phyloP scores from a whole-genome alignment of 2,113 vertebrate genomes.

The Talpa occidentalis region DNA sequence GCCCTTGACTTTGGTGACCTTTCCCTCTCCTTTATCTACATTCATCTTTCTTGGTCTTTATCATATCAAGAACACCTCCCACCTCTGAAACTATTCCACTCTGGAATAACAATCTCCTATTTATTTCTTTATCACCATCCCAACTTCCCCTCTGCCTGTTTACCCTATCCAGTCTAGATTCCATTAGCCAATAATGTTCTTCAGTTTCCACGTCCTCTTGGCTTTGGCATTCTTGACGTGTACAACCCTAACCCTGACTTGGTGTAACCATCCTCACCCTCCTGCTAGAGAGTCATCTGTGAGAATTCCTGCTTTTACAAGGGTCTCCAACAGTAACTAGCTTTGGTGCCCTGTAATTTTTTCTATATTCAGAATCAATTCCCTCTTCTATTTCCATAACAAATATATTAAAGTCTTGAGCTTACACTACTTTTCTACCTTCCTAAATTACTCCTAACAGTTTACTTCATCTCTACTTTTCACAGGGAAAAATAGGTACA shows the following conservation, averaged over 20 bases:
- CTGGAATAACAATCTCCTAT: neutral
- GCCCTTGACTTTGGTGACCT: neutral
- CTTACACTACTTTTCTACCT: neutral
- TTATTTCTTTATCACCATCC: neutral
- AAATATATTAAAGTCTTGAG: neutral
- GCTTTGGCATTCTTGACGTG: neutral
- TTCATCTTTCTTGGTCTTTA: neutral
- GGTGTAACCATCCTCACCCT: neutral
- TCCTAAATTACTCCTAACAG: neutral
- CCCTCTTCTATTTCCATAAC: neutral
- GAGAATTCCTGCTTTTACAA: neutral
- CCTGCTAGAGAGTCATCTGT: neutral
- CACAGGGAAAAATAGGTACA: neutral
- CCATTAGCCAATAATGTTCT: neutral
- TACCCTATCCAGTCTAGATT: neutral
- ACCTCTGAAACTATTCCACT: neutral
- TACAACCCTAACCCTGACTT: neutral
- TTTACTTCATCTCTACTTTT: neutral
- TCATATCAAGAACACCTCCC: neutral
- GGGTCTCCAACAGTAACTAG: neutral
- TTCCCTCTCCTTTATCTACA: neutral
- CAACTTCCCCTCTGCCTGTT: neutral
- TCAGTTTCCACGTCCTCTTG: neutral
- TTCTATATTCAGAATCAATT: neutral
- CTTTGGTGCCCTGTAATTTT: neutral